These are phyloP conservation scores for Geophilus truncorum DNA, from an alignment of 2,888 invertebrate species.

Conservation along the genomic window DNA sequence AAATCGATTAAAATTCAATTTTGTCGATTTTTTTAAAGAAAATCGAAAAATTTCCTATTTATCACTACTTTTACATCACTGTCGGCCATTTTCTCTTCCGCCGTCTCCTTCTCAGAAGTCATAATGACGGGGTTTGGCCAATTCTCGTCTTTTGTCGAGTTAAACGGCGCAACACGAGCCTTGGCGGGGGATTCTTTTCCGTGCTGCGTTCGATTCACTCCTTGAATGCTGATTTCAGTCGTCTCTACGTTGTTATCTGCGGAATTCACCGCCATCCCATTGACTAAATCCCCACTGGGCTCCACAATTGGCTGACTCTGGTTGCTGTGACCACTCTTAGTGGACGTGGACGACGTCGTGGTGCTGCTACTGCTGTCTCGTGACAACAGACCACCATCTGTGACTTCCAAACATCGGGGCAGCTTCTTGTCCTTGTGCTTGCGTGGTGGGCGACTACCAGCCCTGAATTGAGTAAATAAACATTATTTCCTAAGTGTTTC, in stretches of 20 bases:
- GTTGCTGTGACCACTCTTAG: not conserved
- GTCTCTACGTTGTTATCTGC: not conserved
- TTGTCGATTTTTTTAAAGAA: too few relatives aligned
- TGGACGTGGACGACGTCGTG: too few relatives aligned
- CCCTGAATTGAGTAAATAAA: slow-evolving; percentile 3
- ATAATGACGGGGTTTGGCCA: not conserved
- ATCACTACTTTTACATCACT: not conserved
- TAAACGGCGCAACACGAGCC: not conserved
- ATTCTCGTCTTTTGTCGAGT: not conserved
- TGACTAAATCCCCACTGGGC: slow-evolving; percentile 8
- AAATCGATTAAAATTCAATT: not conserved
- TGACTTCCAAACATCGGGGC: not conserved
- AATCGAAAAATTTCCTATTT: not conserved
- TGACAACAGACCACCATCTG: not conserved
- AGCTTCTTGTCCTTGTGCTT: slow-evolving; percentile 29
- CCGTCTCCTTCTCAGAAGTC: not conserved
- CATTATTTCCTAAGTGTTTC: too few relatives aligned
- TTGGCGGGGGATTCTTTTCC: slow-evolving; percentile 25
- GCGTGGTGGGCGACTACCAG: not conserved
- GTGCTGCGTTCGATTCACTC: not conserved
- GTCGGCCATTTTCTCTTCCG: not conserved
- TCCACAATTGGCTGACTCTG: not conserved
- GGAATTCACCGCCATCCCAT: not conserved
- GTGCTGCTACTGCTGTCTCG: not conserved
- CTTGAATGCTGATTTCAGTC: not conserved